Evolutionary conservation across 2,797 vertebrate genomes (phyloP).

Genomic region (Threskiornis aethiopicus): DNA sequence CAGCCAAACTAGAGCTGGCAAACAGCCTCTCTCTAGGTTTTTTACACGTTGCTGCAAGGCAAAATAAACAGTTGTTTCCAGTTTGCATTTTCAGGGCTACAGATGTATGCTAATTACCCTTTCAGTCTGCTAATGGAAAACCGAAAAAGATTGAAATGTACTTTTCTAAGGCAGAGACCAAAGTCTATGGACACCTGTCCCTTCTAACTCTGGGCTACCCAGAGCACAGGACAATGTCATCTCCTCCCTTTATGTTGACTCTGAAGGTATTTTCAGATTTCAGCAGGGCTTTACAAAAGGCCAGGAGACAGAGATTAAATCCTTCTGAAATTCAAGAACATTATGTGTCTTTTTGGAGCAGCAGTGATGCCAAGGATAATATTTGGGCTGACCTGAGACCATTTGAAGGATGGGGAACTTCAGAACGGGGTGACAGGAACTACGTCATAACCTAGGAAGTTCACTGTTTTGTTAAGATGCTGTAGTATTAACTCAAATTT

Average conservation of each 20-base stretch:
- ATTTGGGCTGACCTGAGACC: slow-evolving; percentile 1
- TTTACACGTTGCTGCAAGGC: slow-evolving; percentile 37
- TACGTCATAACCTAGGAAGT: neutral
- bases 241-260: slow-evolving; percentile 12
- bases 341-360: neutral
- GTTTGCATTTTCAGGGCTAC: slow-evolving; percentile 15
- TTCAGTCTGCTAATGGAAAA: slow-evolving; percentile 4
- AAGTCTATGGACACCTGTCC: neutral
- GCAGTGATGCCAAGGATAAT: slow-evolving; percentile 29
- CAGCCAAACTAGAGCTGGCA: slow-evolving; percentile 43
- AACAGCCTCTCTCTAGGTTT: slow-evolving; percentile 38
- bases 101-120: slow-evolving; percentile 49
- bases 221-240: neutral
- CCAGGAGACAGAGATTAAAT: slow-evolving; percentile 1
- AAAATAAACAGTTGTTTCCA: slow-evolving; percentile 63
- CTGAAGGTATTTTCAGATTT: slow-evolving; percentile 32
- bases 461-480: neutral
- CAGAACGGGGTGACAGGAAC: neutral
- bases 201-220: neutral
- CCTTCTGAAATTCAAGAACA: slow-evolving; percentile 36
- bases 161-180: slow-evolving; percentile 2
- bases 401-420: neutral
- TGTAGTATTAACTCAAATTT: neutral
- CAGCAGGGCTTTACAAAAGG: slow-evolving; percentile 2
- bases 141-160: slow-evolving; percentile 4